Conservation (phyloP, 1,140 invertebrate species). For the Ooceraea biroi region DNA sequence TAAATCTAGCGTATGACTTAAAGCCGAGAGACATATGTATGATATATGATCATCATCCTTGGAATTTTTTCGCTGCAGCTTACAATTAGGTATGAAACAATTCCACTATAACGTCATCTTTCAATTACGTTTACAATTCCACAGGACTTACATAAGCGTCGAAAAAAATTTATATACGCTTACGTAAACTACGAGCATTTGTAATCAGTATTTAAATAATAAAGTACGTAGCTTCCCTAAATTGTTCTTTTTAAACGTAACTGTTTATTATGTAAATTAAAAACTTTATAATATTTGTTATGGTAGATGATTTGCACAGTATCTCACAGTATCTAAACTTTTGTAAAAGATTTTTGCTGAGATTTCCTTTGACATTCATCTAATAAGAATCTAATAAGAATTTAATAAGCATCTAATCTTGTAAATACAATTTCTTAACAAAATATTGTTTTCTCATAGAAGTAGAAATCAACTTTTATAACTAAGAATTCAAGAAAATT, state of each 20-base stretch:
- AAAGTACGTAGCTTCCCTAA: neutral
- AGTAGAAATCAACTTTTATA: neutral
- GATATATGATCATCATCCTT: no score
- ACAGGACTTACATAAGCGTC: neutral
- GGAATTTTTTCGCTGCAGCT: slow-evolving; percentile 10
- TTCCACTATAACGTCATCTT: neutral
- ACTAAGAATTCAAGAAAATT: neutral
- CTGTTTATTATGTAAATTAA: no score
- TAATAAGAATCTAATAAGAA: neutral
- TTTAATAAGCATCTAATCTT: neutral
- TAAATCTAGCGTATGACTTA: no score
- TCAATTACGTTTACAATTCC: neutral
- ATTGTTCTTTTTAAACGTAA: neutral
- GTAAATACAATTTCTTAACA: neutral
- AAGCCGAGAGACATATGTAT: no score
- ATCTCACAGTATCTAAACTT: neutral
- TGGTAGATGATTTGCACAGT: neutral
- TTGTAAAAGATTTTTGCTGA: neutral
- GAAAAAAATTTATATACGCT: neutral
- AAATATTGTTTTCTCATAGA: neutral
- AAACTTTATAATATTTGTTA: no score
- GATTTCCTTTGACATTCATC: neutral
- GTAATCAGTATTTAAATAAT: neutral
- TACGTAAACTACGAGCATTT: neutral
- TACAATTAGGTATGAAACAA: neutral